These are phyloP conservation scores for Diorhabda sublineata DNA, from an alignment of 1,140 invertebrate species.

Conservation along the genomic window DNA sequence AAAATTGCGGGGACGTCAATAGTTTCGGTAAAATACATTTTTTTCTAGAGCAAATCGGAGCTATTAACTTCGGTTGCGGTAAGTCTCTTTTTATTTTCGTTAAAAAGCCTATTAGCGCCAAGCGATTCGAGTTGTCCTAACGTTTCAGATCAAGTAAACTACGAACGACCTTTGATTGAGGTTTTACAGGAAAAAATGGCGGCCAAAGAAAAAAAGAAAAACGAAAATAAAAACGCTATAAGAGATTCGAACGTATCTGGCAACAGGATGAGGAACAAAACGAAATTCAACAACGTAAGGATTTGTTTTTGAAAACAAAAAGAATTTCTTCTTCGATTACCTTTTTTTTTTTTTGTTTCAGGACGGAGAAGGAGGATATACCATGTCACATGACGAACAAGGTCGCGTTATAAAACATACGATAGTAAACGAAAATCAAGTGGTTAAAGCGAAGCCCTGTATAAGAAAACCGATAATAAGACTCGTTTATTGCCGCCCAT, in stretches of 20 bases:
- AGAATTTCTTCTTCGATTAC: not conserved
- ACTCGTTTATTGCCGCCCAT: conserved; percentile 52
- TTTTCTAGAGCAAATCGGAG: conserved; percentile 61
- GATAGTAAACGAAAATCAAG: conserved; percentile 45
- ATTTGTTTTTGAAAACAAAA: not conserved
- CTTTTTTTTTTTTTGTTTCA: conserved; percentile 30
- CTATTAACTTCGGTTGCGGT: conserved; percentile 64
- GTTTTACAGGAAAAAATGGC: conserved; percentile 24
- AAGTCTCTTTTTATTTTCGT: conserved; percentile 30
- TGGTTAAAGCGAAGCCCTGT: conserved; percentile 36
- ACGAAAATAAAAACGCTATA: not conserved
- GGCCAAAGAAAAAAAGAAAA: not conserved
- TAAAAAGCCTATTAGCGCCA: no score
- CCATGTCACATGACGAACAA: conserved; percentile 56
- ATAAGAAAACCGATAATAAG: conserved; percentile 45
- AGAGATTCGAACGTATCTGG: not conserved
- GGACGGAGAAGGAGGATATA: conserved; percentile 60
- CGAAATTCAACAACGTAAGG: conserved; percentile 43
- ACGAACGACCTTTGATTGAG: conserved; percentile 43
- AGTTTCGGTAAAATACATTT: conserved; percentile 59
- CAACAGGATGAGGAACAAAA: conserved; percentile 33
- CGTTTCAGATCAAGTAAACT: conserved; percentile 45
- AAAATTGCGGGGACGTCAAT: conserved; percentile 63
- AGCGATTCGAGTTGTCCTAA: no score
- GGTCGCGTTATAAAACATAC: conserved; percentile 52